phyloP scores from a whole-genome alignment of 64 coral and sea anemone genomes.

The Montipora efflorescens region DNA sequence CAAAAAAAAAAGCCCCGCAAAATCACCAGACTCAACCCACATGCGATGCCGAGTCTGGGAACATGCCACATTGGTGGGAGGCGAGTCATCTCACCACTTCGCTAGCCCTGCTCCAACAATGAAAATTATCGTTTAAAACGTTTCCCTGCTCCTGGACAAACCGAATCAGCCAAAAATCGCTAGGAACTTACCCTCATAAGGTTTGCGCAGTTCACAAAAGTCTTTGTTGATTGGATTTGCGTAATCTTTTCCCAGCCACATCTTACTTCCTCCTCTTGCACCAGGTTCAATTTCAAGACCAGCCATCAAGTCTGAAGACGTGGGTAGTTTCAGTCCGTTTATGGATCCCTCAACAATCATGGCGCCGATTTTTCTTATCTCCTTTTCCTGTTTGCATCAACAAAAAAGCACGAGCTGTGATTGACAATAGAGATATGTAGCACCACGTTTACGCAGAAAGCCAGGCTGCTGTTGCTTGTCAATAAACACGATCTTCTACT shows the following conservation, averaged over 20 bases:
- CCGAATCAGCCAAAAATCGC: not conserved
- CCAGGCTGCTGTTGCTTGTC: too few species aligned
- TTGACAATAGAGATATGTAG: too few species aligned
- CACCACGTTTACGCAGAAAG: too few species aligned
- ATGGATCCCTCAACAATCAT: slow-evolving; percentile 34
- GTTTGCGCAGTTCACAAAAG: slow-evolving; percentile 84
- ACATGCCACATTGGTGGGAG: too few species aligned
- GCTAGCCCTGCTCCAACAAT: too few species aligned
- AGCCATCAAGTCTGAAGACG: slow-evolving; percentile 41
- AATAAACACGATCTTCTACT: too few species aligned
- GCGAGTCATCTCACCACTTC: too few species aligned
- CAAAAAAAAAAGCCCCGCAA: too few species aligned
- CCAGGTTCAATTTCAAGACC: slow-evolving; percentile 35
- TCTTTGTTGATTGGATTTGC: slow-evolving; percentile 93
- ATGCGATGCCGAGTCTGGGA: too few species aligned
- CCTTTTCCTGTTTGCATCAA: slow-evolving; percentile 14
- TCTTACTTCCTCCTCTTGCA: slow-evolving; percentile 61
- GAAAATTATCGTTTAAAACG: not conserved
- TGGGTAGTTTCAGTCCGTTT: not conserved
- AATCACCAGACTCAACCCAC: too few species aligned
- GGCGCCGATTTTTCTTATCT: slow-evolving; percentile 47
- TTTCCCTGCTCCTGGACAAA: not conserved
- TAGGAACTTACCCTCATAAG: slow-evolving; percentile 68
- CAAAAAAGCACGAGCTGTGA: not conserved
- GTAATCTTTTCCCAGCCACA: slow-evolving; percentile 97